Conservation (phyloP, 2,888 invertebrate species). For the Gnatocerus cornutus region DNA sequence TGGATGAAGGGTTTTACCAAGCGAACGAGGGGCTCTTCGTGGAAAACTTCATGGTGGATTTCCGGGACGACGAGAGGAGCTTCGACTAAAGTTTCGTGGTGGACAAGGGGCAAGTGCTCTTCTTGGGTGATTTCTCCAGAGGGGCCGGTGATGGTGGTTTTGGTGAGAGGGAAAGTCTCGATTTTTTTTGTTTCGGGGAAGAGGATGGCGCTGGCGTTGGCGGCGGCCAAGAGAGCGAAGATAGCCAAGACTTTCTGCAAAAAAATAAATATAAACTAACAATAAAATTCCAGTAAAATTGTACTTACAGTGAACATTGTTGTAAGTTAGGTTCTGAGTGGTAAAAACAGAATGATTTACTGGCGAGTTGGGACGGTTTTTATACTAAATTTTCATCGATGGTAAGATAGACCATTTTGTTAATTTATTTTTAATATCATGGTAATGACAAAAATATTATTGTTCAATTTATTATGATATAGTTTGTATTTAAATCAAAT, state of each 20-base stretch:
- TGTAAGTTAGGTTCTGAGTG: background rate
- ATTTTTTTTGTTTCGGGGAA: conserved; percentile 17
- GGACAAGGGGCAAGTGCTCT: conserved; percentile 18
- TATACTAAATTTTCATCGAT: no score
- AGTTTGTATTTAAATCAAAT: no score
- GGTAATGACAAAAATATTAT: no score
- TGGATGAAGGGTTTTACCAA: background rate
- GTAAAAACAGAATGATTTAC: no score
- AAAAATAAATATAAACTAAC: background rate
- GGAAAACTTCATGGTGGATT: conserved; percentile 2
- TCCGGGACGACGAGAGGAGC: background rate
- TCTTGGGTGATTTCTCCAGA: conserved; percentile 26
- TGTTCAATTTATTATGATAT: no score
- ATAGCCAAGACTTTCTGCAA: background rate
- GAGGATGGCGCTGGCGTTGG: conserved; percentile 15
- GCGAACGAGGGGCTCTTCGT: background rate
- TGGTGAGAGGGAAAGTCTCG: conserved; percentile 3
- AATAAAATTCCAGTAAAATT: background rate
- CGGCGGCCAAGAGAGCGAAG: conserved; percentile 31
- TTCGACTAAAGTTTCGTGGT: background rate
- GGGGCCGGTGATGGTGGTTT: conserved; percentile 22
- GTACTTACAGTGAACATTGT: background rate
- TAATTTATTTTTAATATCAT: no score
- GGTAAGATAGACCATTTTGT: no score
- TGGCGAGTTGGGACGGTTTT: no score